Base-by-base conservation (phyloP, 2,113 vertebrate genomes). In the Sinosuthora webbiana region DNA sequence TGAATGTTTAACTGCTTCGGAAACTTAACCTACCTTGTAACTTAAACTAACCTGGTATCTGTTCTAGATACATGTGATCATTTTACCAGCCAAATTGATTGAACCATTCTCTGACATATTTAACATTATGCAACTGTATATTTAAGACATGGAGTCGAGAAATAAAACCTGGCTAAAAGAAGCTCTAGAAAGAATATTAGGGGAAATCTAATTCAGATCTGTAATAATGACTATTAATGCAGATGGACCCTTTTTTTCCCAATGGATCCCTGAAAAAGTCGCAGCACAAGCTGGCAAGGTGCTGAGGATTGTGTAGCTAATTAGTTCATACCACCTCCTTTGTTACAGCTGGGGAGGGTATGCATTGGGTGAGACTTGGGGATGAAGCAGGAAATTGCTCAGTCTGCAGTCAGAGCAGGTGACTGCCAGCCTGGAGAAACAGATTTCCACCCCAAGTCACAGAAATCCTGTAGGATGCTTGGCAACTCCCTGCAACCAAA, bases 271-370 rank as follows among this genome's bases (percentile, higher is more conserved):
- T 74, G 11, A 45, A 76, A 11, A 84, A 83, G 21, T 53, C 37
- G 39, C 33, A 87, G 52, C 31, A 71, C 24, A 53, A 42, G 13
- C 30, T 91, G 75, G 52, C 31, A 30, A 3, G 18, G n/a, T 73
- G n/a, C 37, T 85, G 78, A 49, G 59, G 53, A 39, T 11, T 27
- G 10, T 44, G 62, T 13, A 71, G 35, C 4, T 77, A 30, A 62
- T 57, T 18, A 68, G 37, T 27, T 49, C 30, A 24, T 16, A 25
- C 6, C 53, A 33, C 35, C 21, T 55, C 42, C 62, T 59, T 33
- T 53, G 4, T 47, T 79, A 30, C 5, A 71, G 0, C 0, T 50
- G 33, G 15, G 17, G 16, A 82, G 31, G 15, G 7, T 16, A 3
- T 52, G 22, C 18, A 37, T 3, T 37, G 67, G 62, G 49, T 23